phyloP scores from a whole-genome alignment of 1,140 invertebrate genomes.

The Drosophila novamexicana region DNA sequence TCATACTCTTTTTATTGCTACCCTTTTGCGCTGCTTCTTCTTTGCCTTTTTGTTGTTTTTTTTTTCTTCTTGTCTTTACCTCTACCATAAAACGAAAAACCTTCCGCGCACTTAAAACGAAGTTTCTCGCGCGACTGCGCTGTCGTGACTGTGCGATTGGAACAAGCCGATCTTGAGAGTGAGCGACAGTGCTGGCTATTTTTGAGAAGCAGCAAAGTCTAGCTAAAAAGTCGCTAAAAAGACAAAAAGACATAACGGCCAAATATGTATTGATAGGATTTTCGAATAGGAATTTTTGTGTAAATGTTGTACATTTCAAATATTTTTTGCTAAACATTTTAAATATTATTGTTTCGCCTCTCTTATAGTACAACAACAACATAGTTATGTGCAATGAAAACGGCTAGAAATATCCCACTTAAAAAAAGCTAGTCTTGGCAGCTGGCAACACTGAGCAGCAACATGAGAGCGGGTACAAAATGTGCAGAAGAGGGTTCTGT shows the following conservation, averaged over 20 bases:
- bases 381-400: too few relatives aligned
- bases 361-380: too few relatives aligned
- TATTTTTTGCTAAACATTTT: too few relatives aligned
- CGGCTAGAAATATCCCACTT: too few relatives aligned
- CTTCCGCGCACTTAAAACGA: conserved; percentile 48
- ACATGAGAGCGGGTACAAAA: neutral
- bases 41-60: conserved; percentile 12
- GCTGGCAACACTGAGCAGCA: conserved; percentile 3
- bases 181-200: conserved; percentile 12
- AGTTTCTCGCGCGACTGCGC: conserved; percentile 59
- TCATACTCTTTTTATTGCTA: conserved; percentile 41
- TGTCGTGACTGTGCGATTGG: conserved; percentile 57
- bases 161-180: conserved; percentile 34
- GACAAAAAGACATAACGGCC: too few relatives aligned
- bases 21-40: conserved; percentile 43
- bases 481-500: conserved; percentile 1
- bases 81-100: conserved; percentile 36
- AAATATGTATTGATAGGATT: too few relatives aligned
- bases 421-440: neutral
- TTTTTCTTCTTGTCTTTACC: conserved; percentile 34
- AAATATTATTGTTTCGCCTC: too few relatives aligned
- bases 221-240: neutral
- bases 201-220: neutral
- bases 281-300: too few relatives aligned
- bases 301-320: too few relatives aligned